Conservation (phyloP, 2,797 vertebrate genomes). For the Phyllotis vaccarum region DNA sequence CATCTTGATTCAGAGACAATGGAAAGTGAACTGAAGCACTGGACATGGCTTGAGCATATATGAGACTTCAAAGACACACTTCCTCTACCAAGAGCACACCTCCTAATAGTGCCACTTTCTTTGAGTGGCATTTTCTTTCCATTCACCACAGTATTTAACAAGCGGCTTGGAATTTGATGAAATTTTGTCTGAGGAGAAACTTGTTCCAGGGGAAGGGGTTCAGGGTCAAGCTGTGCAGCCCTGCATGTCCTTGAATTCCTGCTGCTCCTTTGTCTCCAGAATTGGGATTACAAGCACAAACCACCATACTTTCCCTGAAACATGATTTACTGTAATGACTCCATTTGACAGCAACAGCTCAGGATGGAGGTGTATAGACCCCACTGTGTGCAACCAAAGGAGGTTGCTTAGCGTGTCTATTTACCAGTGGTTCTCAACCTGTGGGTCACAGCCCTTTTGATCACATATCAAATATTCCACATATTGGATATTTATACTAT, state of each 20-base stretch:
- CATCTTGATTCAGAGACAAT: neutral
- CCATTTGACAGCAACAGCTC: neutral
- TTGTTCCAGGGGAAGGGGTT: neutral
- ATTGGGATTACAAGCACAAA: neutral
- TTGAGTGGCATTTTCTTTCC: neutral
- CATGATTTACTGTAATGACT: neutral
- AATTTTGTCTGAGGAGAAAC: neutral
- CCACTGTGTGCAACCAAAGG: neutral
- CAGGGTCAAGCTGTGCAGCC: too few species aligned
- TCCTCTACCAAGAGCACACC: neutral
- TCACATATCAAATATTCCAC: neutral
- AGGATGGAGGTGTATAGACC: neutral
- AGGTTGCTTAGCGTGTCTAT: neutral
- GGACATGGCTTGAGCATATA: neutral
- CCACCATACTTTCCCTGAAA: neutral
- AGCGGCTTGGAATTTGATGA: neutral
- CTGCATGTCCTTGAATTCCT: neutral
- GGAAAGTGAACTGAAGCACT: neutral
- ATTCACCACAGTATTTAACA: neutral
- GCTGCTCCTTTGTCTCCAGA: neutral
- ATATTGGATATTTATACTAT: neutral
- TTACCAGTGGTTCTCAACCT: neutral
- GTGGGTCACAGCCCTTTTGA: neutral
- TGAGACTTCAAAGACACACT: neutral
- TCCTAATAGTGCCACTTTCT: neutral